phyloP scores from a whole-genome alignment of 1,140 invertebrate species.

The Micrasema minimum region DNA sequence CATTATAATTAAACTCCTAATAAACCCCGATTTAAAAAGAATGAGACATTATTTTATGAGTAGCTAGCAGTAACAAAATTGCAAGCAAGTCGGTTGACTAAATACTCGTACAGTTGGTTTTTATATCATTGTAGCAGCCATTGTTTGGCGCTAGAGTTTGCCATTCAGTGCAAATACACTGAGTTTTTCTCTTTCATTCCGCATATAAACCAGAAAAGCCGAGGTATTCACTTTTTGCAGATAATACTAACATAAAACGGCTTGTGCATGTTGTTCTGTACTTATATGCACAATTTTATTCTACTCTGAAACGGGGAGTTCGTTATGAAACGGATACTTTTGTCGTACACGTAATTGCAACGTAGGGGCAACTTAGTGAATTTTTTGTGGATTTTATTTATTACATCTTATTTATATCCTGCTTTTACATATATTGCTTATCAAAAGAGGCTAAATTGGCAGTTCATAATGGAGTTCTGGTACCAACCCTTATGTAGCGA shows the following conservation, averaged over 20 bases:
- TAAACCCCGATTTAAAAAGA: too few species aligned
- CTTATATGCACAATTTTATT: slow-evolving; percentile 19
- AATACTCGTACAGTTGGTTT: slow-evolving; percentile 41
- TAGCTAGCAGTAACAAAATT: neutral
- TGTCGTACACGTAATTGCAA: slow-evolving; percentile 12
- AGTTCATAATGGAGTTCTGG: too few species aligned
- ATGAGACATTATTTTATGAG: too few species aligned
- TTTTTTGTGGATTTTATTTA: too few species aligned
- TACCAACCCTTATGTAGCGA: too few species aligned
- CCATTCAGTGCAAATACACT: slow-evolving; percentile 45
- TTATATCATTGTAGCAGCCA: slow-evolving; percentile 48
- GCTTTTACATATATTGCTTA: too few species aligned
- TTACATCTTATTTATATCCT: too few species aligned
- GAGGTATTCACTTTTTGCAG: slow-evolving; percentile 51
- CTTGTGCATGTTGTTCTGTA: slow-evolving; percentile 10
- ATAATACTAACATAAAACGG: slow-evolving; percentile 48
- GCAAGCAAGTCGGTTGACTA: slow-evolving; percentile 18
- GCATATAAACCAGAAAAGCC: slow-evolving; percentile 48
- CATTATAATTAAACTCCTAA: too few species aligned
- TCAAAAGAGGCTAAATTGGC: too few species aligned
- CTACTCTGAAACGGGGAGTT: neutral
- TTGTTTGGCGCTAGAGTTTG: slow-evolving; percentile 44
- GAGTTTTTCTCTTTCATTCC: slow-evolving; percentile 48
- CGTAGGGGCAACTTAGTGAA: neutral
- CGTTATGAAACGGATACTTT: slow-evolving; percentile 6